Conservation (phyloP, 1,140 invertebrate genomes). For the Diabrotica undecimpunctata region DNA sequence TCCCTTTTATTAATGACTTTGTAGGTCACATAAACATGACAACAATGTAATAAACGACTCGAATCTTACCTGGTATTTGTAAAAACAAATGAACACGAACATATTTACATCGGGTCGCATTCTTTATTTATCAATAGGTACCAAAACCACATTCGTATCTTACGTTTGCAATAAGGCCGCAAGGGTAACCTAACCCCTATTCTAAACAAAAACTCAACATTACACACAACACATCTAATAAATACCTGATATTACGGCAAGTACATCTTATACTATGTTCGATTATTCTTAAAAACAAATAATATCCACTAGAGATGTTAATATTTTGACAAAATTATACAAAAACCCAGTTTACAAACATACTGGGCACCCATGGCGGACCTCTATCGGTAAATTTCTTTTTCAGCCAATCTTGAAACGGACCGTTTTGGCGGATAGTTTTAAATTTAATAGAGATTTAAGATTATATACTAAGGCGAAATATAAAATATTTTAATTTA, state of each 20-base stretch:
- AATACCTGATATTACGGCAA: slow-evolving; percentile 22
- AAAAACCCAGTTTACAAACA: slow-evolving; percentile 46
- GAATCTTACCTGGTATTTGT: slow-evolving; percentile 22
- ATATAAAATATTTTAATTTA: too few relatives aligned
- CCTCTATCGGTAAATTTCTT: slow-evolving; percentile 20
- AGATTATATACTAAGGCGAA: too few relatives aligned
- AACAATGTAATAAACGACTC: slow-evolving; percentile 10
- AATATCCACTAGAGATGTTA: slow-evolving; percentile 27
- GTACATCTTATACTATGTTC: slow-evolving; percentile 15
- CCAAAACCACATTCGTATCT: slow-evolving; percentile 32
- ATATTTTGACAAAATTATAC: slow-evolving; percentile 40
- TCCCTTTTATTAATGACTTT: slow-evolving; percentile 30
- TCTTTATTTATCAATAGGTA: slow-evolving; percentile 9
- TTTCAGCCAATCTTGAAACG: not conserved
- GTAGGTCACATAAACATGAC: slow-evolving; percentile 32
- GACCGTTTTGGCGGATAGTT: slow-evolving; percentile 7
- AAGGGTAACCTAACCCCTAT: slow-evolving; percentile 44
- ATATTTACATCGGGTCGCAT: slow-evolving; percentile 12
- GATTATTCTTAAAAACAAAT: slow-evolving; percentile 20
- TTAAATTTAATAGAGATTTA: too few relatives aligned
- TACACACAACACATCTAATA: slow-evolving; percentile 27
- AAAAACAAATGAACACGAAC: slow-evolving; percentile 21
- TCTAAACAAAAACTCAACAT: slow-evolving; percentile 27
- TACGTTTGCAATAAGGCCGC: slow-evolving; percentile 40
- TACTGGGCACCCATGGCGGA: slow-evolving; percentile 34